Evolutionary conservation across 2,797 vertebrate species (phyloP).

Genomic region (Peromyscus attwateri): DNA sequence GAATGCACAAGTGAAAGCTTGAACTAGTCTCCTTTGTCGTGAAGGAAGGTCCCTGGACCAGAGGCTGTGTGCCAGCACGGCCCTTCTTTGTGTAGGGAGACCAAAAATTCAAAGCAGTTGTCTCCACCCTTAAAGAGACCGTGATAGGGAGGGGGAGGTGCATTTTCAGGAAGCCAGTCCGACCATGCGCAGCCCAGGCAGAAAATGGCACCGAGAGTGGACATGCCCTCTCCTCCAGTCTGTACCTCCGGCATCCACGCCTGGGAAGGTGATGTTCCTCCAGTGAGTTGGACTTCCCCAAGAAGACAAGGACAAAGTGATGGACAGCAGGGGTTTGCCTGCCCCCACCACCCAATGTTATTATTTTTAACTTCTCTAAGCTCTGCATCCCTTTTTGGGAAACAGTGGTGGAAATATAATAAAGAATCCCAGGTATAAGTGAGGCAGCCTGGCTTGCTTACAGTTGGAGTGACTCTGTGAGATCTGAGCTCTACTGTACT

Average conservation of each 20-base stretch:
- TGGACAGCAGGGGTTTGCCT: neutral
- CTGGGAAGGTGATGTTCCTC: neutral
- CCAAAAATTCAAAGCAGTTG: neutral
- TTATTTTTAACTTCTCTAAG: conserved; percentile 47
- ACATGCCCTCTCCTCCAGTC: neutral
- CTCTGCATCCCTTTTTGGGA: neutral
- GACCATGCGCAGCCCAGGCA: neutral
- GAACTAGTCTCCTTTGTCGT: neutral
- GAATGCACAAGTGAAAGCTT: neutral
- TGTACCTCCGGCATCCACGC: neutral
- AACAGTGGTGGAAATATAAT: neutral
- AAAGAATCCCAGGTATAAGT: neutral
- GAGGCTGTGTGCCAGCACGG: neutral
- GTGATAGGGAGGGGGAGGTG: neutral
- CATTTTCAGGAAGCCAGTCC: neutral
- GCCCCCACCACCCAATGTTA: neutral
- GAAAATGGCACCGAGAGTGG: neutral
- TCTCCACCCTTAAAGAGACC: neutral
- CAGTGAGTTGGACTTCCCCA: neutral
- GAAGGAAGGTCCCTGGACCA: neutral
- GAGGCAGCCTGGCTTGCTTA: neutral
- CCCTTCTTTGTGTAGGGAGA: neutral
- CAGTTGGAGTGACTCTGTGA: neutral
- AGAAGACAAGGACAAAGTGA: neutral
- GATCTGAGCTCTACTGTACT: neutral